A percentile compares a stretch with the other conserved stretches of the same genome.
Conservation (phyloP, 2,113 vertebrate genomes). For the Upupa epops region DNA sequence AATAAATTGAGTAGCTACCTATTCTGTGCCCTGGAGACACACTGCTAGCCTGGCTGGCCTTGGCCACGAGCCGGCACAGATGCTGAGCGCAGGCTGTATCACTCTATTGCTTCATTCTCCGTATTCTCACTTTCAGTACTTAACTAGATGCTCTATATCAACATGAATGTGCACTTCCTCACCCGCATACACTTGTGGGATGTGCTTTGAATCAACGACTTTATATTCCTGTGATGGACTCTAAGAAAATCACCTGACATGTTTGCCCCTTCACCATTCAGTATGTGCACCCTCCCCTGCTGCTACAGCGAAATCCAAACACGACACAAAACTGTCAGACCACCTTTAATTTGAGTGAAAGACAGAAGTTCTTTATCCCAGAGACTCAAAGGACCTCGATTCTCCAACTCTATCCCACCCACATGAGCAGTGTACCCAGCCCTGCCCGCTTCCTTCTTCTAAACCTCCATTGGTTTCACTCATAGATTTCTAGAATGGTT, state of each 20-base stretch:
- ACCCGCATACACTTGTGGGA: neutral
- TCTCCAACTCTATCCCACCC: neutral
- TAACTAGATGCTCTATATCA: neutral
- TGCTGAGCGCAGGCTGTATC: neutral
- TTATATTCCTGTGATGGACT: neutral
- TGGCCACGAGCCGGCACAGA: neutral
- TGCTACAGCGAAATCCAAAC: neutral
- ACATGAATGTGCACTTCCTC: neutral
- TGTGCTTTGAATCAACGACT: neutral
- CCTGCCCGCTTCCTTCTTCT: neutral
- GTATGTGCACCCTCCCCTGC: neutral
- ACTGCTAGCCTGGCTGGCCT: neutral
- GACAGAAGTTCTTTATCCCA: neutral
- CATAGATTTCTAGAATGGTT: too few species aligned
- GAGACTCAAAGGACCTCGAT: neutral
- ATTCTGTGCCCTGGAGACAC: neutral
- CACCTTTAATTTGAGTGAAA: neutral
- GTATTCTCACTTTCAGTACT: neutral
- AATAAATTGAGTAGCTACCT: constrained; percentile 13
- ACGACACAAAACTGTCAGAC: neutral
- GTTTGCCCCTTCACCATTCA: neutral
- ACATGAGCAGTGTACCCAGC: neutral
- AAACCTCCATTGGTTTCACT: neutral
- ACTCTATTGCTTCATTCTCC: neutral
- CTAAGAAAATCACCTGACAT: neutral